Base-by-base conservation (phyloP, 2,797 vertebrate species). In the Eospalax fontanierii region DNA sequence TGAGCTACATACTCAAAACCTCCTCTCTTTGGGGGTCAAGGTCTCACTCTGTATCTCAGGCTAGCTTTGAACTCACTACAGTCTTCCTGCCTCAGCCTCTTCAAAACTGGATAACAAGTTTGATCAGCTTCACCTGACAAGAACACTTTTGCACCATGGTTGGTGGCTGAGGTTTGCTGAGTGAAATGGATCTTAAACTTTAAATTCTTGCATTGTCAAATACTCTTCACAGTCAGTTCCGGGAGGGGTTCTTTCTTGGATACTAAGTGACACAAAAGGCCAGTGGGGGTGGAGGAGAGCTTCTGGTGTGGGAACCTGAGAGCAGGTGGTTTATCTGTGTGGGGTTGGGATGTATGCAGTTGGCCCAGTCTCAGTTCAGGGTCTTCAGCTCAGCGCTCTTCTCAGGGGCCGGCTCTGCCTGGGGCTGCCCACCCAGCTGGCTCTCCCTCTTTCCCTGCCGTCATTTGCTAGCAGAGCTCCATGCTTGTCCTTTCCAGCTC, bases 401-500 rank as follows among this genome's bases (percentile, higher is more conserved):
- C 3, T 38, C 28, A 1, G 75, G 66, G n/a, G 18, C 12, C 12
- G 30, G 74, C 28, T 11, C 15, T 10, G 4, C 35, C 24, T 7
- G 2, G 18, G 46, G 9, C 71, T 74, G 57, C 21, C 24, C 38
- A 73, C 35, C 46, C 43, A 3, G 78, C 46, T 91, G 83, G 19
- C 7, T 54, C 22, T 50, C 12, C 43, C 50, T 87, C 30, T 35
- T 35, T 76, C 26, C 5, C 66, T 61, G 87, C 5, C 21, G 18
- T 78, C 22, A 22, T 18, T 76, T 57, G 57, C 28, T 43, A 87
- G 61, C 2, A 5, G 54, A 87, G 65, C 78, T 71, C 59, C 2
- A 1, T 79, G 80, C 65, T 50, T 78, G 63, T 54, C 84, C 94
- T 63, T 85, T 43, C 90, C 73, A 89, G 92, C 61, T 28, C 87